Evolutionary conservation across 2,797 vertebrate species (phyloP).

Genomic region (Champsocephalus esox): DNA sequence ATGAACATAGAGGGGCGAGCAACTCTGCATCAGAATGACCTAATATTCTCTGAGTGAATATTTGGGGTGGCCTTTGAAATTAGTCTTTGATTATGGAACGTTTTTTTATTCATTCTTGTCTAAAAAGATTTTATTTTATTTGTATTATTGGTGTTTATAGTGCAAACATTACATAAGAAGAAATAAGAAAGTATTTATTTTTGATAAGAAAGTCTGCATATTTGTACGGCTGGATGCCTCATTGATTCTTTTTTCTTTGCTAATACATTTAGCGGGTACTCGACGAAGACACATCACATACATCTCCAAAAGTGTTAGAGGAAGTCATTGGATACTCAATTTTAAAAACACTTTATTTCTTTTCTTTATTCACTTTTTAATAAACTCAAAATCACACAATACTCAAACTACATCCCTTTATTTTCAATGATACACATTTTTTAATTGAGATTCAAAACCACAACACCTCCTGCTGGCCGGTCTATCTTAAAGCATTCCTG

Average conservation of each 20-base stretch:
- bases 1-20: too few relatives aligned
- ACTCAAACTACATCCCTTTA: not conserved
- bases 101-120: too few relatives aligned
- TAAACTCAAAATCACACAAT: not conserved
- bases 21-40: too few relatives aligned
- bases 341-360: not conserved
- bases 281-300: not conserved
- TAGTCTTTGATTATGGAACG: too few relatives aligned
- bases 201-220: not conserved
- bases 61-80: too few relatives aligned
- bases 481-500: not conserved
- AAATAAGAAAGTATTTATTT: too few relatives aligned
- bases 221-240: not conserved
- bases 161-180: not conserved
- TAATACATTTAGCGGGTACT: too few relatives aligned
- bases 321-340: not conserved
- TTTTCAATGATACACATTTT: not conserved
- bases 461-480: not conserved
- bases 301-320: not conserved
- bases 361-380: not conserved
- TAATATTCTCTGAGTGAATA: too few relatives aligned
- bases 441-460: not conserved
- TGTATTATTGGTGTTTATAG: not conserved
- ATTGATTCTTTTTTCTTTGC: not conserved
- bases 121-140: too few relatives aligned